These are phyloP conservation scores for Rhodeus uyekii DNA, from an alignment of 2,797 vertebrate genomes.

Conservation along the genomic window DNA sequence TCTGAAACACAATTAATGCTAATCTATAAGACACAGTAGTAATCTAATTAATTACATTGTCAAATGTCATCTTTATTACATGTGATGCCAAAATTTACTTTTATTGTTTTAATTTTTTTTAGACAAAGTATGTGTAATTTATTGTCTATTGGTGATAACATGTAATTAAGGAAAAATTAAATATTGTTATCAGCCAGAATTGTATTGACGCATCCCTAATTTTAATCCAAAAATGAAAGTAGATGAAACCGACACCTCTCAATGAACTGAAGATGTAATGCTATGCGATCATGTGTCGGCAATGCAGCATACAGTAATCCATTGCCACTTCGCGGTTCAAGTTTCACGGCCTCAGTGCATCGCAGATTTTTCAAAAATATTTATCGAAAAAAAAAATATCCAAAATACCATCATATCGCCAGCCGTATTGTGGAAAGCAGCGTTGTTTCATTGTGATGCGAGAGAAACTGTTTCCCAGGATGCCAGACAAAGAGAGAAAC, in stretches of 20 bases:
- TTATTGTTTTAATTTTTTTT: neutral
- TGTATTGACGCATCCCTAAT: neutral
- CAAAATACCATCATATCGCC: too few species aligned
- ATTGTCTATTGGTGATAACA: neutral
- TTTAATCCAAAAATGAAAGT: neutral
- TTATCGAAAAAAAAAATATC: too few species aligned
- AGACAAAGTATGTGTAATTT: neutral
- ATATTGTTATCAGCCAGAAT: neutral
- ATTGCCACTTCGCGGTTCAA: too few species aligned
- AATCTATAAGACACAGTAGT: neutral
- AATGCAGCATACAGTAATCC: neutral
- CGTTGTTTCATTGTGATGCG: too few species aligned
- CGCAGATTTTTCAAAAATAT: too few species aligned
- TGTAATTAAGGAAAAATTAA: neutral
- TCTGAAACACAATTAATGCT: too few species aligned
- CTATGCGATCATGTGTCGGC: neutral
- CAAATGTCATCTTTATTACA: neutral
- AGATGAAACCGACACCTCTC: neutral
- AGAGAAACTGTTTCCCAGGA: too few species aligned
- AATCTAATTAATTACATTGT: neutral
- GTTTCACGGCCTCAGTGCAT: too few species aligned
- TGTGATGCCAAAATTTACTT: neutral
- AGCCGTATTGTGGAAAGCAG: too few species aligned
- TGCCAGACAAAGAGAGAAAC: too few species aligned
- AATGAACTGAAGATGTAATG: neutral